Evolutionary conservation across 2,113 vertebrate species (phyloP).

Genomic region (Ploceus nigricollis): DNA sequence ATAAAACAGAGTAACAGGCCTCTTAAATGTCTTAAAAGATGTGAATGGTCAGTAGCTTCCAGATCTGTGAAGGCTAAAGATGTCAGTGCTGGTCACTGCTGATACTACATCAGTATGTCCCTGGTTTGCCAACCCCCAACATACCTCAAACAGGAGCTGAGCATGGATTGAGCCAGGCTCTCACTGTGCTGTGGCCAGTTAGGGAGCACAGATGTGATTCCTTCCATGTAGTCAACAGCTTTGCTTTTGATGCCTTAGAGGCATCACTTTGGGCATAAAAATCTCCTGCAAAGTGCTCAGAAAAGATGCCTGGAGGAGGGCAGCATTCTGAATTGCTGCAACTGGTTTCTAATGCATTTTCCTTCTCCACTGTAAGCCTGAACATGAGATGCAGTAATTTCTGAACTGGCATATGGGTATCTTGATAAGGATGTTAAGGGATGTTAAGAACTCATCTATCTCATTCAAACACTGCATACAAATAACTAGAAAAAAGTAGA

Average conservation of each 20-base stretch:
- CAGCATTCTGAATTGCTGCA: neutral
- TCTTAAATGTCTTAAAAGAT: neutral
- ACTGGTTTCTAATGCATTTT: neutral
- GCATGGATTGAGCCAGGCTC: neutral
- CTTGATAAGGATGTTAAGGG: neutral
- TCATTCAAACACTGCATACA: neutral
- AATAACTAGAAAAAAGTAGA: neutral
- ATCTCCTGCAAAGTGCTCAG: neutral
- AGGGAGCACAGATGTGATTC: neutral
- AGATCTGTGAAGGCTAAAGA: neutral
- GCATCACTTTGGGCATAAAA: neutral
- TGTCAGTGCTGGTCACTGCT: neutral
- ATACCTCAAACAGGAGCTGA: neutral
- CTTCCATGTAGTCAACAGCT: neutral
- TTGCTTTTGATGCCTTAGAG: neutral
- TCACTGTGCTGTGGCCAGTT: accelerated
- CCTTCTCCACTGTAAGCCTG: neutral
- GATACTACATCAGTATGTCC: neutral
- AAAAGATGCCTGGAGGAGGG: neutral
- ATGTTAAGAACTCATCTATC: neutral
- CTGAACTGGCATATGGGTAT: neutral
- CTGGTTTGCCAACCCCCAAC: neutral
- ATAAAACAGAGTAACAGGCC: neutral
- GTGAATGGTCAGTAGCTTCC: neutral
- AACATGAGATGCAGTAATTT: neutral